A percentile compares a stretch with the other conserved stretches of the same genome.
Evolutionary conservation across 2,888 invertebrate species (phyloP).

Genomic region (Odontomyia ornata): DNA sequence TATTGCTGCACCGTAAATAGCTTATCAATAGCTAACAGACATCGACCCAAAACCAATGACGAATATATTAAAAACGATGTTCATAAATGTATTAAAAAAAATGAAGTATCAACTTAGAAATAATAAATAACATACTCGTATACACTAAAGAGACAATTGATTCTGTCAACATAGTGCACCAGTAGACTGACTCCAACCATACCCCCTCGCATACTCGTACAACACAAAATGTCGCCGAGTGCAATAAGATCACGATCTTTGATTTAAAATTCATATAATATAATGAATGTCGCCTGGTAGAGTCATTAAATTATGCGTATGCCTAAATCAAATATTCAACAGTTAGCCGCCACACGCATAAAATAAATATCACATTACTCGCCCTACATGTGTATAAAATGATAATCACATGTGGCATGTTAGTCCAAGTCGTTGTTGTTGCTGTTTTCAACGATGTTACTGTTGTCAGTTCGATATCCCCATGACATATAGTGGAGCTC

Average conservation of each 20-base stretch:
- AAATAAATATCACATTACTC: slow-evolving; percentile 36
- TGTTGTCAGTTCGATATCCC: slow-evolving; percentile 8
- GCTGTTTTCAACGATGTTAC: no score
- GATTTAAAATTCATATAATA: slow-evolving; percentile 21
- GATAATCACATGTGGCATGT: slow-evolving; percentile 20
- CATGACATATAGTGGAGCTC: background rate
- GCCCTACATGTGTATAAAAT: slow-evolving; percentile 40
- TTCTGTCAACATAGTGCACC: slow-evolving; percentile 23
- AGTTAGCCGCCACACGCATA: slow-evolving; percentile 21
- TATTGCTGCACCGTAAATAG: background rate
- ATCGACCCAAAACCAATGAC: slow-evolving; percentile 38
- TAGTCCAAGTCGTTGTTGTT: background rate
- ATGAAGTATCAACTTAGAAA: background rate
- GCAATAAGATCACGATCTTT: slow-evolving; percentile 20
- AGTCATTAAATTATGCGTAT: slow-evolving; percentile 39
- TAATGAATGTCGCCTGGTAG: slow-evolving; percentile 14
- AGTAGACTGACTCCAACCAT: no score
- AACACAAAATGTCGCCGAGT: background rate
- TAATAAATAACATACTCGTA: slow-evolving; percentile 8
- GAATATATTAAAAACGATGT: slow-evolving; percentile 16
- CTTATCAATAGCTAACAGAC: slow-evolving; percentile 16
- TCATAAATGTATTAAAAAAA: background rate
- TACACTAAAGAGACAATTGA: slow-evolving; percentile 24
- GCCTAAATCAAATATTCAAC: slow-evolving; percentile 39
- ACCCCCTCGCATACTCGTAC: no score